Evolutionary conservation across 1,140 invertebrate species (phyloP), one percentile per base, ranked within the genome.

Genomic region (Eupristina koningsbergeri): DNA sequence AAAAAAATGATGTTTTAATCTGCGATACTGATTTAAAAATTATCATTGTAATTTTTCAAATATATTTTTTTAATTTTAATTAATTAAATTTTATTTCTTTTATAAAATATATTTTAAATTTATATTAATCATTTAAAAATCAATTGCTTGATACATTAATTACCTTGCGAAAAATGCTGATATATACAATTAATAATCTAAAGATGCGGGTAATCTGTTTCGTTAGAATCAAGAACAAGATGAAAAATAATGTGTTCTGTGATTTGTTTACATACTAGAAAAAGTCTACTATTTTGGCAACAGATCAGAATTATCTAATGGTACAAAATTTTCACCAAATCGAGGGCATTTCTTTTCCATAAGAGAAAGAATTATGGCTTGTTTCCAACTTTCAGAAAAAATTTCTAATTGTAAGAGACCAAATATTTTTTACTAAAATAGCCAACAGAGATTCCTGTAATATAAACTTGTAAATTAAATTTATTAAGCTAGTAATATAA

Each of bases 371-470:
- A n/a, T 41, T 1, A 71, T 71, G 67, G 67, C 39, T 71, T 8
- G 39, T n/a, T 41, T 71, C 67, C 67, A 71, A 67, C 26, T 71
- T 41, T 41, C 67, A 41, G 22, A n/a, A 71, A 71, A 71, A 71
- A n/a, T 71, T 71, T 71, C 67, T 71, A 71, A 71, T 71, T 71
- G 36, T 41, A 41, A 41, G 11, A 41, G 36, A 71, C 39, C 19
- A 17, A 71, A 7, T 9, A 41, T 41, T 69, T 69, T 45, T 41
- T n/a, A 41, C 5, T 11, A 26, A 41, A 11, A 41, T 41, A 22
- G n/a, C n/a, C n/a, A n/a, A n/a, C n/a, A n/a, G n/a, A n/a, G n/a
- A n/a, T n/a, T n/a, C n/a, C n/a, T n/a, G n/a, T n/a, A n/a, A n/a
- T n/a, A n/a, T n/a, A n/a, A n/a, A n/a, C n/a, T n/a, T n/a, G 29